Base-by-base conservation (phyloP, 2,797 vertebrate species). In the Galago senegalensis region DNA sequence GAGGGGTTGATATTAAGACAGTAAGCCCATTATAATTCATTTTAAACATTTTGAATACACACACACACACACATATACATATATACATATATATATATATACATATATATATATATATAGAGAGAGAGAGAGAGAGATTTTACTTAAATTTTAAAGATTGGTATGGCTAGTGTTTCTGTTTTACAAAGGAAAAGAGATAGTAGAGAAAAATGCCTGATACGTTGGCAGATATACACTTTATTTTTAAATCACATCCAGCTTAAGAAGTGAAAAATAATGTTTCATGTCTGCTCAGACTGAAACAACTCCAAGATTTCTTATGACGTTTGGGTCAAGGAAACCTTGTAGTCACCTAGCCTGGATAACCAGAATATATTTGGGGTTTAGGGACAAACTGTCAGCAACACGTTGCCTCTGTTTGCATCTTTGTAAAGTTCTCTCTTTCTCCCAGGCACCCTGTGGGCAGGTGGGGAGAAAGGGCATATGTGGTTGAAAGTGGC, bases 111-210 rank as follows among this genome's bases (percentile, higher is more conserved):
- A 40, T 40, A 40, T 40, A 40, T 40, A 40, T 40, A 7, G 20
- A 65, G 5, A 49, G 13, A 73, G 14, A 34, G 20, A 43, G n/a
- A 79, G 49, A 56, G 75, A 21, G 40, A 67, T 65, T 43, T 10
- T 34, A 76, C 61, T 31, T 94, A 67, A 94, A 89, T 80, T 95
- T 72, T 93, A 43, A 91, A 87, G 18, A 63, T 17, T 16, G 11
- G 6, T 43, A 60, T 46, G 13, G 20, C 60, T 67, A 86, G 25
- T 91, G 29, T 46, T 92, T 93, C 37, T 53, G 4, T 29, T 90
- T 87, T 89, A 85, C 25, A 81, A 79, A 91, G 11, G 1, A 31
- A 95, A 53, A 89, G 20, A 88, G 25, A 34, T 20, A 67, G 34
- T 31, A 77, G 8, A 83, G 31, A 86, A 89, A 72, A 58, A 77